A percentile compares a stretch with the other conserved stretches of the same genome.
phyloP scores from a whole-genome alignment of 2,113 vertebrate genomes.

The Ornithorhynchus anatinus region DNA sequence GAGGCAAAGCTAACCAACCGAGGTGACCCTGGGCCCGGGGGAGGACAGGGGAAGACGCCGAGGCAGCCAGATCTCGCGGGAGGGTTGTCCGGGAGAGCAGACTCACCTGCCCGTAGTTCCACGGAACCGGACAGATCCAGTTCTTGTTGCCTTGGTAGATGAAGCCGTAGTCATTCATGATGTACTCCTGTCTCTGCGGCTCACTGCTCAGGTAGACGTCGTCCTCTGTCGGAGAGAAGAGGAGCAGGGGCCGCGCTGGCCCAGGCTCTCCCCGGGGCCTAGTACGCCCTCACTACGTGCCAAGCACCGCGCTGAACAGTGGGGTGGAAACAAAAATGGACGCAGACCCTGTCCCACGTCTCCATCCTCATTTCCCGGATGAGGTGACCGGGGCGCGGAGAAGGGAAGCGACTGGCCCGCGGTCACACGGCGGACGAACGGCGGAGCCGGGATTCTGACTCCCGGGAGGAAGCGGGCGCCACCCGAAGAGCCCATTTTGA shows the following conservation, averaged over 20 bases:
- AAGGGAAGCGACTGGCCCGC: neutral
- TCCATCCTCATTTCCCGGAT: too few species aligned
- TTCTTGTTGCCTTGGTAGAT: slow-evolving; percentile 80
- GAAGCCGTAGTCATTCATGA: slow-evolving; percentile 83
- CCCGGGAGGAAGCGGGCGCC: too few species aligned
- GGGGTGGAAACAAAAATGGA: too few species aligned
- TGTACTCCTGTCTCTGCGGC: slow-evolving; percentile 77
- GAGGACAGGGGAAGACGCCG: too few species aligned
- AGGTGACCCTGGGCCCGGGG: too few species aligned
- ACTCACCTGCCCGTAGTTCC: slow-evolving; percentile 88
- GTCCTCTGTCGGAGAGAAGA: slow-evolving; percentile 71
- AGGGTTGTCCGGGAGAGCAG: neutral
- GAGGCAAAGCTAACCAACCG: too few species aligned
- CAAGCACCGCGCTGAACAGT: too few species aligned
- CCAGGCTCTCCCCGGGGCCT: too few species aligned
- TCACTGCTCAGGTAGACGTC: slow-evolving; percentile 80
- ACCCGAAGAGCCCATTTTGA: too few species aligned
- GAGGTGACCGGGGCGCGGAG: neutral
- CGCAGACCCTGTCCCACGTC: too few species aligned
- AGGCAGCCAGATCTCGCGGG: too few species aligned
- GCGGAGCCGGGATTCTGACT: neutral
- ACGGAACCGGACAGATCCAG: slow-evolving; percentile 69
- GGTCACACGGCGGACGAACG: neutral
- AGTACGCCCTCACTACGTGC: too few species aligned
- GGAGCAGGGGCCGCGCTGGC: neutral